A percentile compares a stretch with the other conserved stretches of the same genome.
Conservation (phyloP, 2,113 vertebrate genomes). For the Gasterosteus aculeatus region DNA sequence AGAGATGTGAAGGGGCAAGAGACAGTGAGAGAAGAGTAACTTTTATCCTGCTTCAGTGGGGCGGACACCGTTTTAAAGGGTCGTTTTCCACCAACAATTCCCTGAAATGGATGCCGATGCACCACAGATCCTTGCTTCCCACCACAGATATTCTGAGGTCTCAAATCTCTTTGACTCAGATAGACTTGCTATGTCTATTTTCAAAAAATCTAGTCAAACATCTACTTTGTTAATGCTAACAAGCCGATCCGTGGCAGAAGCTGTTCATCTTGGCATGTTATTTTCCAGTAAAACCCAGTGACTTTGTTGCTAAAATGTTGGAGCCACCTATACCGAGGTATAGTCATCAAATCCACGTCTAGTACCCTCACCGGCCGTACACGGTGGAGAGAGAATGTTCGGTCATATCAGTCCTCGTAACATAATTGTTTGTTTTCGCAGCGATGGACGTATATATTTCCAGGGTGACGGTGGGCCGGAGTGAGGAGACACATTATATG, state of each 20-base stretch:
- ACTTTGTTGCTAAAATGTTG: background rate
- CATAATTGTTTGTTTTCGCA: no score
- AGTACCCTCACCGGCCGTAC: no score
- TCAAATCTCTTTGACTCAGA: constrained; percentile 6
- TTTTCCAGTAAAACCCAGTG: no score
- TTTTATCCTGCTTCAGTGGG: constrained; percentile 8
- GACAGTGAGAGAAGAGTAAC: constrained; percentile 24
- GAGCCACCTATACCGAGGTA: background rate
- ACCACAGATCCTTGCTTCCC: constrained; percentile 3
- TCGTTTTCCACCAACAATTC: background rate
- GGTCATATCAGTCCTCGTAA: no score
- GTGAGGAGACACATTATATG: background rate
- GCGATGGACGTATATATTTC: background rate
- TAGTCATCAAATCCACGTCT: background rate
- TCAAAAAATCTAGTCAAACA: background rate
- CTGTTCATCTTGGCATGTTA: background rate
- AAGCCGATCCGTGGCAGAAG: background rate
- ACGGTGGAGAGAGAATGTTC: no score
- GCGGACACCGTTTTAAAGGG: constrained; percentile 8
- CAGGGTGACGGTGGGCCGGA: background rate
- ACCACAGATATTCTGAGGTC: background rate
- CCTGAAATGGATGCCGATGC: background rate
- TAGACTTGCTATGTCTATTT: background rate
- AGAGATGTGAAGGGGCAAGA: constrained; percentile 29
- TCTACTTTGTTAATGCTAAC: background rate